Evolutionary conservation across 2,888 invertebrate species (phyloP).

Genomic region (Heliconius ethilla): DNA sequence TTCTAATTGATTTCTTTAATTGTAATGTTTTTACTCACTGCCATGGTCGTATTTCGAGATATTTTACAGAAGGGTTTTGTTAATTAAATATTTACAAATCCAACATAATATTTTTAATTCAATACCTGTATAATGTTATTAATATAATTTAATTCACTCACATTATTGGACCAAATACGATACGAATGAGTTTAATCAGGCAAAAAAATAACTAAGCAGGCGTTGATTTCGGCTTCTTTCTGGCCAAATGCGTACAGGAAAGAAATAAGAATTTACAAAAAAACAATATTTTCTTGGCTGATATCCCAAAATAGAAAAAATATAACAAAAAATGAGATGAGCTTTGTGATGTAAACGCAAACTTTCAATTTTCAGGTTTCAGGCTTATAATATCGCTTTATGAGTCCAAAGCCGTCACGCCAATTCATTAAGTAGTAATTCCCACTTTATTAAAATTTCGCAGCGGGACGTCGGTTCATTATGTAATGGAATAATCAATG

Average conservation of each 20-base stretch:
- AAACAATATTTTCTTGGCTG: background rate
- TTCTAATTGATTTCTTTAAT: no score
- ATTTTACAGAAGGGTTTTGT: no score
- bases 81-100: no score
- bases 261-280: background rate
- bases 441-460: slow-evolving; percentile 48
- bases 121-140: no score
- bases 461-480: slow-evolving; percentile 43
- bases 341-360: slow-evolving; percentile 17
- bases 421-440: slow-evolving; percentile 44
- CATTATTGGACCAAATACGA: no score
- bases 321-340: background rate
- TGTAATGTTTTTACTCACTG: no score
- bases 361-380: slow-evolving; percentile 22
- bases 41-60: no score
- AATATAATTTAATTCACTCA: no score
- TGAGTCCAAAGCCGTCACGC: slow-evolving; percentile 35
- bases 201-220: no score
- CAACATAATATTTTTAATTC: no score
- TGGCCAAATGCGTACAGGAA: background rate
- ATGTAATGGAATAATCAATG: slow-evolving; percentile 57
- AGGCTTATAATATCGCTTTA: slow-evolving; percentile 29
- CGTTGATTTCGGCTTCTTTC: no score
- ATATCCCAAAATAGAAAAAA: background rate
- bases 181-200: no score